These are phyloP conservation scores for Myodes glareolus DNA, from an alignment of 2,113 vertebrate genomes.

Conservation along the genomic window DNA sequence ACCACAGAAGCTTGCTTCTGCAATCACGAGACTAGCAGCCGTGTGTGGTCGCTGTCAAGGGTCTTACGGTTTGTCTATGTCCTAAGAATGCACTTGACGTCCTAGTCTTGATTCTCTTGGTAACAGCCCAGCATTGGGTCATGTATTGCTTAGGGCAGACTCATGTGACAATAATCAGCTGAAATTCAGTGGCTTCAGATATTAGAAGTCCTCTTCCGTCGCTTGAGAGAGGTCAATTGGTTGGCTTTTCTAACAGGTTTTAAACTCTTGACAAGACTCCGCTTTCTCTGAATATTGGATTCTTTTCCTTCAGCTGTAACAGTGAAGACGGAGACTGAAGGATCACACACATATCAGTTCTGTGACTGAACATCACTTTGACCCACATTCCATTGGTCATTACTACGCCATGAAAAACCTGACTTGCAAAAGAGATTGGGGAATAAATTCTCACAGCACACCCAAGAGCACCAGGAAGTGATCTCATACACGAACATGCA, in stretches of 20 bases:
- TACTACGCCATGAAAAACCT: background rate
- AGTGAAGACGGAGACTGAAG: background rate
- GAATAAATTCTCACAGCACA: background rate
- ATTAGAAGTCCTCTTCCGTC: background rate
- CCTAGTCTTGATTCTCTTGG: background rate
- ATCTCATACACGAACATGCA: background rate
- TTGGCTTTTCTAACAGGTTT: background rate
- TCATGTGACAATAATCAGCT: background rate
- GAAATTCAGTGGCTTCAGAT: background rate
- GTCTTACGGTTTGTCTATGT: background rate
- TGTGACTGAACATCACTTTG: background rate
- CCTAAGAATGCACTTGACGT: background rate
- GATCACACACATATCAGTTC: background rate
- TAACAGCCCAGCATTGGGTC: background rate
- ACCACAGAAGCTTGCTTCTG: background rate
- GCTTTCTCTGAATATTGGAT: background rate
- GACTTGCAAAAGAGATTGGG: background rate
- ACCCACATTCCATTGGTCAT: background rate
- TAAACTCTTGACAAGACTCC: background rate
- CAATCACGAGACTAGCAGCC: background rate
- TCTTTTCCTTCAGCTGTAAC: background rate
- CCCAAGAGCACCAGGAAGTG: background rate
- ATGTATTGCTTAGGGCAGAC: background rate
- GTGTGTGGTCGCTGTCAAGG: background rate
- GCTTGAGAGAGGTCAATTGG: background rate